These are phyloP conservation scores for Sorex araneus DNA, from an alignment of 2,113 vertebrate species.

Conservation along the genomic window DNA sequence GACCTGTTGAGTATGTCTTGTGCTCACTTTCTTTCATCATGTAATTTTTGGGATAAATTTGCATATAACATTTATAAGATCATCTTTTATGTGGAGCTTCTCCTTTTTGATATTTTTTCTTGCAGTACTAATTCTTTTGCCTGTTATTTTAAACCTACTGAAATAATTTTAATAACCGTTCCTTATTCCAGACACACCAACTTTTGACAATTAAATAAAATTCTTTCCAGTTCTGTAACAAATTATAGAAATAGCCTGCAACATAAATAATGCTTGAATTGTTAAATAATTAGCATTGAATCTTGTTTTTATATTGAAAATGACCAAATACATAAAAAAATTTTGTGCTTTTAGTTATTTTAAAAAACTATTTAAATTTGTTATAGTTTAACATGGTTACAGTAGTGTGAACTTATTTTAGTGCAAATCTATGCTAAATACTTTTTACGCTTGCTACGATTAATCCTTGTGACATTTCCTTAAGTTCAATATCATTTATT, in stretches of 20 bases:
- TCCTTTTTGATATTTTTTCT: no score
- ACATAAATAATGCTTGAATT: not conserved
- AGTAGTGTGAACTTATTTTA: constrained; percentile 20
- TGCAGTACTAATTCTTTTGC: not conserved
- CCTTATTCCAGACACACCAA: not conserved
- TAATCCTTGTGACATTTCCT: not conserved
- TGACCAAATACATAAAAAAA: not conserved
- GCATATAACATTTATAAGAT: constrained; percentile 7
- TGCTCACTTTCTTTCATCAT: not conserved
- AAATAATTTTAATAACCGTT: constrained; percentile 2
- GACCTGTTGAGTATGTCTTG: not conserved
- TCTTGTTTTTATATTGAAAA: not conserved
- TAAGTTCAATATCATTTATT: not conserved
- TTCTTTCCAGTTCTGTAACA: not conserved
- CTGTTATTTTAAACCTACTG: constrained; percentile 1
- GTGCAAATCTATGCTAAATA: constrained; percentile 12
- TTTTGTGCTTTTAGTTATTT: not conserved
- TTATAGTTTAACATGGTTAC: no score
- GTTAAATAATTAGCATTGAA: not conserved
- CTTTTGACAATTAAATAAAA: constrained; percentile 21
- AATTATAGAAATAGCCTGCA: not conserved
- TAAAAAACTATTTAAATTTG: no score
- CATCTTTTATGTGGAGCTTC: not conserved
- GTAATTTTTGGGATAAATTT: constrained; percentile 3
- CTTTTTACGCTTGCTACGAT: not conserved